Conservation (phyloP, 1,140 invertebrate species). For the Ceratina japonica region DNA sequence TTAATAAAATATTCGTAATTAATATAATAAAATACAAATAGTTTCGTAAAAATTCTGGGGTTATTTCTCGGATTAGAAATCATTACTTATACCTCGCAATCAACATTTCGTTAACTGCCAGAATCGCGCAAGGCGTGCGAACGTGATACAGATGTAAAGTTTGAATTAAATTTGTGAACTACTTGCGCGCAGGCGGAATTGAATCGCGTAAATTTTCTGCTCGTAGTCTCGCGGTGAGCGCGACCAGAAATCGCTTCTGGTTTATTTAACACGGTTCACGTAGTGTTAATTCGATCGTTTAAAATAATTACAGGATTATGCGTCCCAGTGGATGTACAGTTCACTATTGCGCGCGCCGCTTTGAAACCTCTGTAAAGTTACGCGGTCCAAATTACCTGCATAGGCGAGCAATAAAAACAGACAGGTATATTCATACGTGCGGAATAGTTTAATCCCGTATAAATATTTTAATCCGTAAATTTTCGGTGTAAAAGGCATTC, state of each 20-base stretch:
- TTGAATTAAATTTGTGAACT: background rate
- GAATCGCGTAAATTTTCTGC: background rate
- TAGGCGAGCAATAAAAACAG: background rate
- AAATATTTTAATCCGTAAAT: background rate
- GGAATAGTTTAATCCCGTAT: background rate
- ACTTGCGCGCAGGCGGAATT: background rate
- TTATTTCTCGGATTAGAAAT: background rate
- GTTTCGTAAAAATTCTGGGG: background rate
- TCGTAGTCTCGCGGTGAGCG: background rate
- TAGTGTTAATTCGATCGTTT: conserved; percentile 14
- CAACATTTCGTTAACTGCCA: background rate
- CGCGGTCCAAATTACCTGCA: background rate
- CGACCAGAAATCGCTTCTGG: background rate
- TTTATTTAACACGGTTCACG: background rate
- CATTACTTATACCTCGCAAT: background rate
- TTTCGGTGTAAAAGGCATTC: background rate
- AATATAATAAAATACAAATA: too few relatives aligned
- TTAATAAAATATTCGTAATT: too few relatives aligned
- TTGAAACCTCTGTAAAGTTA: background rate
- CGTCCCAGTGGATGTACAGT: background rate
- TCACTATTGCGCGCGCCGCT: background rate
- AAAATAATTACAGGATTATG: conserved; percentile 19
- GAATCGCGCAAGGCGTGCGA: background rate
- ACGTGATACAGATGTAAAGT: background rate
- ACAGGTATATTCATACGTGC: background rate